phyloP scores from a whole-genome alignment of 1,140 invertebrate species.

The Epicauta chinensis region DNA sequence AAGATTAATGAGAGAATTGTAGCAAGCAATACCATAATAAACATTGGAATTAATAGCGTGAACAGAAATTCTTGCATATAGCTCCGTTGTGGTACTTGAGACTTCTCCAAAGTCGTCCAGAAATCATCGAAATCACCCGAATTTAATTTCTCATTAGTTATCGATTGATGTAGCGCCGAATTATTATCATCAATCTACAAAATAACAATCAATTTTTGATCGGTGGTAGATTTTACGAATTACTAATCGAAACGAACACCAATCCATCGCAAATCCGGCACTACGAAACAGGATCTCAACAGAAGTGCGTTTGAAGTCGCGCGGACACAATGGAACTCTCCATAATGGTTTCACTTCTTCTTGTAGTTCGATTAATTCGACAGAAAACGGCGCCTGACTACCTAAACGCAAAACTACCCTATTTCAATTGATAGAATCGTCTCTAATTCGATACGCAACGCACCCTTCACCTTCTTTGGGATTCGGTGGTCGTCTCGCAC shows the following conservation, averaged over 20 bases:
- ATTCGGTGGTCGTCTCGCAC: constrained; percentile 70
- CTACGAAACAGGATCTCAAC: constrained; percentile 77
- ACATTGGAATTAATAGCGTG: constrained; percentile 62
- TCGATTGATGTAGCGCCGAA: constrained; percentile 38
- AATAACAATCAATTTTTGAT: neutral
- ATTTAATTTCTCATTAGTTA: constrained; percentile 31
- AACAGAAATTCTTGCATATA: constrained; percentile 65
- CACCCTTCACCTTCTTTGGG: constrained; percentile 83
- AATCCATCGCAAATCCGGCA: constrained; percentile 72
- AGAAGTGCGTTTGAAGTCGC: constrained; percentile 76
- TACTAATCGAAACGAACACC: constrained; percentile 83
- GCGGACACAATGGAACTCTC: constrained; percentile 66
- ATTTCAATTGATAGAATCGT: constrained; percentile 6
- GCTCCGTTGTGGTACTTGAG: constrained; percentile 58
- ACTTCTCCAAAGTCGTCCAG: constrained; percentile 53
- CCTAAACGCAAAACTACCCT: constrained; percentile 78
- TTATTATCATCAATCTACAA: constrained; percentile 42
- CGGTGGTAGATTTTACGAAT: constrained; percentile 26
- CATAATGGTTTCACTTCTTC: constrained; percentile 75
- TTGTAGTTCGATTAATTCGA: constrained; percentile 64
- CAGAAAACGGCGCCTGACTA: constrained; percentile 66
- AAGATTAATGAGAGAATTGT: constrained; percentile 63
- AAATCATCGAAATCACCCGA: constrained; percentile 35
- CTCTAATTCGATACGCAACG: neutral
- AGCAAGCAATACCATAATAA: constrained; percentile 60